Evolutionary conservation across 2,113 vertebrate genomes (phyloP), one percentile per base, ranked within the genome.

Genomic region (Glareola pratincola): DNA sequence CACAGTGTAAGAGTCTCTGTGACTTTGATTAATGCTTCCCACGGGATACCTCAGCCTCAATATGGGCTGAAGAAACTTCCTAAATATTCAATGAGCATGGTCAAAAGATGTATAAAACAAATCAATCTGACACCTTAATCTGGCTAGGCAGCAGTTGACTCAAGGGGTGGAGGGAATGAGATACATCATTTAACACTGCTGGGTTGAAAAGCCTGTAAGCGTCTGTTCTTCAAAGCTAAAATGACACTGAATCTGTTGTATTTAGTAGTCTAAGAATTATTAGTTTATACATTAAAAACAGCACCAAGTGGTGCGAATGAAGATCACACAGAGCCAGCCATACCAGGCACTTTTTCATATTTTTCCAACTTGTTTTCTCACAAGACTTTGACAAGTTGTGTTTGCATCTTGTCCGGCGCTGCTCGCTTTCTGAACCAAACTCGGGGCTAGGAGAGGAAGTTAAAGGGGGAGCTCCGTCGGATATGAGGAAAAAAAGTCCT

Each of bases 81-180:
- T 99, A 98, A 98, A 98, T 98, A 99, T 99, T 99, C 98, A 98
- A 98, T 98, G 98, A 99, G 98, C 98, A 97, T 98, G 98, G 98
- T 99, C 98, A 99, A 99, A 99, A 98, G 98, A 98, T 98, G 98
- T 98, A 98, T 98, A 98, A 98, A 99, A 98, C 98, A 99, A 98
- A 99, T 99, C 99, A 98, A 98, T 98, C 98, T 98, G 98, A 98
- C 99, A 99, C 98, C 99, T 99, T 99, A 99, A 99, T 99, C 98
- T 98, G 98, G 98, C 98, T 96, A 98, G 98, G 98, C 99, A 99
- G 99, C 98, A 98, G 98, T 99, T 98, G 98, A 98, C 98, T 98
- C 98, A 97, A 98, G 98, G 98, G 98, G 98, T 98, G 98, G 98
- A 98, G 98, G 98, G 98, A 98, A 98, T 97, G 98, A 98, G 96